Evolutionary conservation across 2,797 vertebrate genomes (phyloP).

Genomic region (Gallirallus australis): DNA sequence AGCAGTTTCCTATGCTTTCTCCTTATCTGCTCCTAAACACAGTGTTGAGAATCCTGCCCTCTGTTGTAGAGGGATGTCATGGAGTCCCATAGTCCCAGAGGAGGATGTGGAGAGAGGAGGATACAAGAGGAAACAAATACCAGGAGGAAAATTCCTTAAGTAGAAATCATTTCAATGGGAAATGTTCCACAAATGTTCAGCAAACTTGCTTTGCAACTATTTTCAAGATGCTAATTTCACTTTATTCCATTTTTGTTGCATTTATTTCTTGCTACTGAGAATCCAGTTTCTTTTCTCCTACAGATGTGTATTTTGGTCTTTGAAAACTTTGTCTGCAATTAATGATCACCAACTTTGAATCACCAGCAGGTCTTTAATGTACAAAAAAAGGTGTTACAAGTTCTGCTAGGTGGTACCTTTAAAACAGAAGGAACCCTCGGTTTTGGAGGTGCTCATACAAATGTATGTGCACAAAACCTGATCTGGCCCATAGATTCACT

Average conservation of each 20-base stretch:
- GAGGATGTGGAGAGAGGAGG: not conserved
- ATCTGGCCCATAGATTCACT: not conserved
- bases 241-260: not conserved
- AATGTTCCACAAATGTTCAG: not conserved
- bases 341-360: not conserved
- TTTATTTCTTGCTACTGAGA: not conserved
- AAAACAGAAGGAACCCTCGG: not conserved
- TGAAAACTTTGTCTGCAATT: not conserved
- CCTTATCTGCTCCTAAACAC: not conserved
- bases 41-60: not conserved
- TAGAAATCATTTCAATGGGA: not conserved
- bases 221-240: not conserved
- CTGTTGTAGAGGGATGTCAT: not conserved
- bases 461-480: not conserved
- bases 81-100: not conserved
- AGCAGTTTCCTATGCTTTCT: not conserved
- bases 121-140: not conserved
- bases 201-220: not conserved
- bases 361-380: not conserved
- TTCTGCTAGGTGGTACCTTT: not conserved
- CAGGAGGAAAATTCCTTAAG: not conserved
- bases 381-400: fast-evolving
- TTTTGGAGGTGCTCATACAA: not conserved
- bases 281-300: not conserved
- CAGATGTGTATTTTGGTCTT: not conserved